phyloP scores from a whole-genome alignment of 2,797 vertebrate genomes.

The Lagorchestes hirsutus region DNA sequence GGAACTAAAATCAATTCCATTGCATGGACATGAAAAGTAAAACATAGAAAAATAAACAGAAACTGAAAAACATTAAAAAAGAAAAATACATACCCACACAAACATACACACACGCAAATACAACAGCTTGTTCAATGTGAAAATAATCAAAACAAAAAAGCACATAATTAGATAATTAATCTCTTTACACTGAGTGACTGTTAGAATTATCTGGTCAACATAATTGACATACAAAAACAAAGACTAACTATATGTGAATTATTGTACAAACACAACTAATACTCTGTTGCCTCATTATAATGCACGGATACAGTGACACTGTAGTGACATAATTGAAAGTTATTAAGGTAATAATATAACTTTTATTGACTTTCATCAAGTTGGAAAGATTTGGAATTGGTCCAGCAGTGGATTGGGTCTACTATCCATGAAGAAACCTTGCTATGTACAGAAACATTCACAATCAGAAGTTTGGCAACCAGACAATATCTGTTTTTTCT shows the following conservation, averaged over 20 bases:
- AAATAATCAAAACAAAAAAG: background rate
- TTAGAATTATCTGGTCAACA: background rate
- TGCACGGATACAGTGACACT: background rate
- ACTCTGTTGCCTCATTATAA: background rate
- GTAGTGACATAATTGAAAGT: background rate
- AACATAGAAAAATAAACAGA: background rate
- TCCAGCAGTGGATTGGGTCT: background rate
- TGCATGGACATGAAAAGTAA: background rate
- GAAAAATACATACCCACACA: too few species aligned
- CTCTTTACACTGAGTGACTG: background rate
- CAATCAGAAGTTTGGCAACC: background rate
- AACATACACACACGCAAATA: too few species aligned
- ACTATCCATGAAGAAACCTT: background rate
- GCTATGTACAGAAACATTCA: background rate
- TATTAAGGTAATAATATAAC: background rate
- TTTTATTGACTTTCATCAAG: background rate
- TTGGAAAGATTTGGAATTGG: background rate
- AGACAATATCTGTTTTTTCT: background rate
- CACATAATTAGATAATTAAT: background rate
- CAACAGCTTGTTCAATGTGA: background rate
- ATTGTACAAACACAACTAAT: background rate
- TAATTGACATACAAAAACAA: background rate
- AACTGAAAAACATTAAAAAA: background rate
- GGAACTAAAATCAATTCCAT: background rate
- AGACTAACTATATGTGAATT: background rate